Base-by-base conservation (phyloP, 2,113 vertebrate species). In the Nyctibius bracteatus region DNA sequence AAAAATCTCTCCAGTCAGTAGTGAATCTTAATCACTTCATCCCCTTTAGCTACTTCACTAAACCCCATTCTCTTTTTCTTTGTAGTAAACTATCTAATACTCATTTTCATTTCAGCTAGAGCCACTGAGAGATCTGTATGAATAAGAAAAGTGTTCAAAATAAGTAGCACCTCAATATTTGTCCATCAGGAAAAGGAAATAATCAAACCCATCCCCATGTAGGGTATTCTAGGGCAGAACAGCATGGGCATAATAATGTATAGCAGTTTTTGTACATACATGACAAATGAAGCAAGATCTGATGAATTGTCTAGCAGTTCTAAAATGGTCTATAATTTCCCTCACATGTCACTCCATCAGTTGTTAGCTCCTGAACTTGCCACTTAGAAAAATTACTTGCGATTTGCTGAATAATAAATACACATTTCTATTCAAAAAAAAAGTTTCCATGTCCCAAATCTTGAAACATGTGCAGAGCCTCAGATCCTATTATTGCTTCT, bases 231-330 rank as follows among this genome's bases (percentile, higher is more conserved):
- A 89, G 22, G 27, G 22, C 52, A 91, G 59, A 55, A 67, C 31
- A 91, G 22, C 52, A 65, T 10, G 17, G 37, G 52, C 73, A 85
- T 79, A 88, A 77, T 94, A 81, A 88, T 63, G 41, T 94, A 90
- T 81, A 93, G 61, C 63, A 86, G 63, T 51, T 86, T 96, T 94
- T 92, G 71, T 81, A 78, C 24, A 47, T 37, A 30, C 3, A 66
- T 93, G 94, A 96, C 80, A 96, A 96, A 97, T 94, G 87, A 94
- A 95, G 88, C 81, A 94, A 86, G 58, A 92, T 31, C 88, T 94
- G 95, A 94, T 94, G 74, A 95, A 97, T 83, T 88, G 84, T 90
- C 62, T 54, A 91, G 47, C 54, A 81, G 55, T 75, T 86, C 39
- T 82, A 79, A 92, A 96, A 85, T 16, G 33, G 65, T 62, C 78